Conservation (phyloP, 64 coral and sea anemone genomes). For the Catalaphyllia jardinei region DNA sequence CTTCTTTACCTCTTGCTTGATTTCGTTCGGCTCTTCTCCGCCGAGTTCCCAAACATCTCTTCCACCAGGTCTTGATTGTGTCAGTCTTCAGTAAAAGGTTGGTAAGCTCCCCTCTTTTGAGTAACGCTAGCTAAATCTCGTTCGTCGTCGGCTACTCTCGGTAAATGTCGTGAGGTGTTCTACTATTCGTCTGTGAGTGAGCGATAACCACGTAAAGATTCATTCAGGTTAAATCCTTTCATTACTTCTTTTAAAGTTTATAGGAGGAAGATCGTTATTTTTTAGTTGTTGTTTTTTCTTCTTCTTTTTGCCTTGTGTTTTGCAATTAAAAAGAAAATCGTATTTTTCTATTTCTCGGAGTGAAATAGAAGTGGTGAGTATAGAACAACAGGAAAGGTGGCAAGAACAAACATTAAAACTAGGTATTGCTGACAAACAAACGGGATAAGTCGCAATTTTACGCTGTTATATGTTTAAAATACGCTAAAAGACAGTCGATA, state of each 20-base stretch:
- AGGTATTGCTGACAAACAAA: no score
- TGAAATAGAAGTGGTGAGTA: no score
- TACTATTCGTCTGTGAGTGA: neutral
- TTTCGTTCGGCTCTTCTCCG: slow-evolving; percentile 27
- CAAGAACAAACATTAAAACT: no score
- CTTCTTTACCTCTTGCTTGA: slow-evolving; percentile 11
- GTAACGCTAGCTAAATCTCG: neutral
- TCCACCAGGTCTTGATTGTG: slow-evolving; percentile 25
- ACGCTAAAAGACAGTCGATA: no score
- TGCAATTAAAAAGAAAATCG: neutral
- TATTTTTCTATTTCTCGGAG: no score
- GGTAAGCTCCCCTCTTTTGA: slow-evolving; percentile 6
- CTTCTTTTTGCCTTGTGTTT: slow-evolving; percentile 17
- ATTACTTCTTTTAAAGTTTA: slow-evolving; percentile 30
- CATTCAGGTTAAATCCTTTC: slow-evolving; percentile 11
- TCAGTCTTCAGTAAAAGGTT: neutral
- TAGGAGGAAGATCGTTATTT: slow-evolving; percentile 16
- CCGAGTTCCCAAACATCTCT: slow-evolving; percentile 48
- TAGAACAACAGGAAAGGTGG: no score
- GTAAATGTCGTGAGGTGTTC: neutral
- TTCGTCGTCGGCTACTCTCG: neutral
- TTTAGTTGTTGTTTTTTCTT: slow-evolving; percentile 2
- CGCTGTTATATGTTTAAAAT: no score
- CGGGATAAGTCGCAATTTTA: no score
- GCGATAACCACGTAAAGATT: neutral